These are phyloP conservation scores for Crypturellus undulatus DNA, from an alignment of 2,113 vertebrate genomes.

Conservation along the genomic window DNA sequence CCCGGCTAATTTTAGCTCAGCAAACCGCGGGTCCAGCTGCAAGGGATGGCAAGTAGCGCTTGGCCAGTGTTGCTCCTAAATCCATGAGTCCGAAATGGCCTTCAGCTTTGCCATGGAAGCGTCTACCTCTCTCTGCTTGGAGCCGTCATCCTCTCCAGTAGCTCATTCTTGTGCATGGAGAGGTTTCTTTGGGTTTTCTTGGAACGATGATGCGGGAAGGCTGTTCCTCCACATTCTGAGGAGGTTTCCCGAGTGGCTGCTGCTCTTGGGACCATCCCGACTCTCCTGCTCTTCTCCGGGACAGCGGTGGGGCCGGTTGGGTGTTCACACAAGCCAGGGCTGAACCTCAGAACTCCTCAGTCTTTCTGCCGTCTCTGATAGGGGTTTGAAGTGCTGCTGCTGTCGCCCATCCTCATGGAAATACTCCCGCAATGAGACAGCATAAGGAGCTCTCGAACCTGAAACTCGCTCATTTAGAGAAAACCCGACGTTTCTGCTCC, in stretches of 20 bases:
- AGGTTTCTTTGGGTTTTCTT: neutral
- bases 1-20: slow-evolving; percentile 66
- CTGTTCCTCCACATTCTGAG: neutral
- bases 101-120: neutral
- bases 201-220: neutral
- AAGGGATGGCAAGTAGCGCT: neutral
- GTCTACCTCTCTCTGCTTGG: neutral
- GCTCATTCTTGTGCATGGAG: neutral
- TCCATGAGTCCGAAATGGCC: neutral
- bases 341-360: neutral
- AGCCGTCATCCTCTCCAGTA: neutral
- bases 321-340: neutral
- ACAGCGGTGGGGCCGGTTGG: neutral
- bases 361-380: neutral
- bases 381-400: neutral
- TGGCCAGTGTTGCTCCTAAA: neutral
- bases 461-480: neutral
- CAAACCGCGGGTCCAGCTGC: neutral
- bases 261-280: neutral
- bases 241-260: neutral
- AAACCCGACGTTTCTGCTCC: neutral
- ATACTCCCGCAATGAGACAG: neutral
- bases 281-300: neutral
- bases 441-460: neutral
- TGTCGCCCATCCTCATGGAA: neutral